Evolutionary conservation across 2,888 invertebrate genomes (phyloP).

Genomic region (Platypus cylindrus): DNA sequence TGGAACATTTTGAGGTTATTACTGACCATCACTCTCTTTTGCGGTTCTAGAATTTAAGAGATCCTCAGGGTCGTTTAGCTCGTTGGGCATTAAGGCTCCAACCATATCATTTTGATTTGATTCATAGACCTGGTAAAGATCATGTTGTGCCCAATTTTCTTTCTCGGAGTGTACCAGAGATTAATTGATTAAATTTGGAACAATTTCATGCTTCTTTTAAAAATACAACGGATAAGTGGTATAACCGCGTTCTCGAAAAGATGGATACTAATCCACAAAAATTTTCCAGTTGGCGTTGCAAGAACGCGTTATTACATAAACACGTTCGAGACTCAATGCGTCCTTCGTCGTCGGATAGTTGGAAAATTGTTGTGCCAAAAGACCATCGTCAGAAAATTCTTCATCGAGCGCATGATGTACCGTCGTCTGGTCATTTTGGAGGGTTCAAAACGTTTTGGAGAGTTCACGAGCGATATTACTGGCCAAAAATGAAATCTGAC

Average conservation of each 20-base stretch:
- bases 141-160: constrained; percentile 15
- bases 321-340: constrained; percentile 4
- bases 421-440: constrained; percentile 6
- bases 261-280: constrained; percentile 1
- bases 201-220: too few relatives aligned
- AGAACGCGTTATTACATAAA: neutral
- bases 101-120: constrained; percentile 11
- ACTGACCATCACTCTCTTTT: constrained; percentile 16
- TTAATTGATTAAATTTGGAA: too few relatives aligned
- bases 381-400: constrained; percentile 5
- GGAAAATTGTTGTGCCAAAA: constrained; percentile 10
- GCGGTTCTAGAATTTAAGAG: constrained; percentile 15
- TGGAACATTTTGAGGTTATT: constrained; percentile 16
- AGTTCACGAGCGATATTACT: constrained; percentile 4
- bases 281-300: constrained; percentile 1
- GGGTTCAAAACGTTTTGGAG: constrained; percentile 7
- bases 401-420: constrained; percentile 3
- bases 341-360: constrained; percentile 3
- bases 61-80: constrained; percentile 14
- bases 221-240: constrained; percentile 6
- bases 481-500: constrained; percentile 6
- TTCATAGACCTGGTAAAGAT: constrained; percentile 15
- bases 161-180: constrained; percentile 10
- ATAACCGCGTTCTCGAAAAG: neutral
- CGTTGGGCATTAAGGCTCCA: constrained; percentile 16